Evolutionary conservation across 2,113 vertebrate genomes (phyloP).

Genomic region (Urocolius indicus): DNA sequence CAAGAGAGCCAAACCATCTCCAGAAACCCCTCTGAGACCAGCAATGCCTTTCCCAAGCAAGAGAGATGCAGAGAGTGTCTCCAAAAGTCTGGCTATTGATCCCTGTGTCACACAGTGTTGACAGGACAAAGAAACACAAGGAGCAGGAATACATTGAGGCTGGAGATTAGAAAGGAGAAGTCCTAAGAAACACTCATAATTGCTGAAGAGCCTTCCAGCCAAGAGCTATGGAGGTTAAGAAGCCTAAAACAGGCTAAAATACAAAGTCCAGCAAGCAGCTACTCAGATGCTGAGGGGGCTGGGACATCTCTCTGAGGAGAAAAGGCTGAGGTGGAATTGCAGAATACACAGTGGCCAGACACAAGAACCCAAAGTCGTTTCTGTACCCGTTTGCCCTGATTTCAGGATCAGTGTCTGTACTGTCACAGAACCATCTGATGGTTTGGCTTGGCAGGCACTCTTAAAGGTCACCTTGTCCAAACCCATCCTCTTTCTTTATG

Average conservation of each 20-base stretch:
- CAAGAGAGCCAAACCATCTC: neutral
- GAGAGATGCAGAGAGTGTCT: neutral
- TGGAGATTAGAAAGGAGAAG: neutral
- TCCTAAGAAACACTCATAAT: neutral
- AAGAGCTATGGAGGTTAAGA: neutral
- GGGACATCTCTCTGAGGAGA: too few species aligned
- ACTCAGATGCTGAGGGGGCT: too few species aligned
- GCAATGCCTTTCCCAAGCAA: neutral
- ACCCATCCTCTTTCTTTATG: too few species aligned
- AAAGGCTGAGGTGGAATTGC: too few species aligned
- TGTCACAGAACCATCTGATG: too few species aligned
- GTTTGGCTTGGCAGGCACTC: too few species aligned
- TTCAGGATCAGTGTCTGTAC: too few species aligned
- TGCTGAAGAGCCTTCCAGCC: neutral
- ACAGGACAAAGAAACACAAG: neutral
- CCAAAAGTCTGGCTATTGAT: neutral
- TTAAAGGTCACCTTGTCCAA: too few species aligned
- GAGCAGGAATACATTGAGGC: neutral
- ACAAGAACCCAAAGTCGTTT: too few species aligned
- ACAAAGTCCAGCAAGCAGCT: neutral
- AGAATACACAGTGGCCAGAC: too few species aligned
- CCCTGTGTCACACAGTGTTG: neutral
- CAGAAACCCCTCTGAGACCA: neutral
- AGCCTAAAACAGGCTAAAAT: neutral
- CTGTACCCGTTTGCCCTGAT: too few species aligned